A percentile compares a stretch with the other conserved stretches of the same genome.
Conservation (phyloP, 1,140 invertebrate genomes). For the Drosophila arawakana region DNA sequence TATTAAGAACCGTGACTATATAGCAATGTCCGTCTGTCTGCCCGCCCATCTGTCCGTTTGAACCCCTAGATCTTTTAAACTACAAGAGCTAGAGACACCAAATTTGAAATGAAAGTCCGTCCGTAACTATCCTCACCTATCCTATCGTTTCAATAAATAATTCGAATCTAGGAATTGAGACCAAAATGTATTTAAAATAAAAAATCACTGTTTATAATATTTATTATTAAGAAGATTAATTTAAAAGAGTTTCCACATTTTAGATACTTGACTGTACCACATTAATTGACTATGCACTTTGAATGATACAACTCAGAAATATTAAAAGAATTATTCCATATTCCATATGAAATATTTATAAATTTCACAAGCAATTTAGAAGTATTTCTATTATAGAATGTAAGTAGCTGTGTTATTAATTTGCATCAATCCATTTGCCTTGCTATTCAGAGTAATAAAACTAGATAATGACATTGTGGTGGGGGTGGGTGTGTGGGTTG, state of each 20-base stretch:
- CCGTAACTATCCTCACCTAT: too few relatives aligned
- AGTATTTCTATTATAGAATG: neutral
- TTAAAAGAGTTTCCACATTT: neutral
- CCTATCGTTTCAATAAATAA: too few relatives aligned
- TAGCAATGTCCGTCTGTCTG: too few relatives aligned
- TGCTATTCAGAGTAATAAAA: constrained; percentile 33
- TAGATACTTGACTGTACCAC: neutral
- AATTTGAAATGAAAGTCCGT: too few relatives aligned
- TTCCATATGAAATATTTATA: constrained; percentile 1
- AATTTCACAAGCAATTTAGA: neutral
- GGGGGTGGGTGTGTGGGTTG: neutral
- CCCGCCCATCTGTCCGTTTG: too few relatives aligned
- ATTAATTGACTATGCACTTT: neutral
- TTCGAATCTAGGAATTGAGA: too few relatives aligned
- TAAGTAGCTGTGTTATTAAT: constrained; percentile 55
- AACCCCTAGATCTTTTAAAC: too few relatives aligned
- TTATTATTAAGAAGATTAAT: too few relatives aligned
- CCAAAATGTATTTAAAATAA: too few relatives aligned
- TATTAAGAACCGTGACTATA: too few relatives aligned
- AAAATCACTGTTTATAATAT: too few relatives aligned
- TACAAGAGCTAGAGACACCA: too few relatives aligned
- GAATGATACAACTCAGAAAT: neutral
- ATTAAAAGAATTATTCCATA: neutral
- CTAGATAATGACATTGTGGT: constrained; percentile 51
- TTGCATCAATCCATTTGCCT: constrained; percentile 56